Percentiles rank a stretch among this genome's conserved stretches.
phyloP scores from a whole-genome alignment of 2,797 vertebrate genomes.

The Chiloscyllium punctatum region DNA sequence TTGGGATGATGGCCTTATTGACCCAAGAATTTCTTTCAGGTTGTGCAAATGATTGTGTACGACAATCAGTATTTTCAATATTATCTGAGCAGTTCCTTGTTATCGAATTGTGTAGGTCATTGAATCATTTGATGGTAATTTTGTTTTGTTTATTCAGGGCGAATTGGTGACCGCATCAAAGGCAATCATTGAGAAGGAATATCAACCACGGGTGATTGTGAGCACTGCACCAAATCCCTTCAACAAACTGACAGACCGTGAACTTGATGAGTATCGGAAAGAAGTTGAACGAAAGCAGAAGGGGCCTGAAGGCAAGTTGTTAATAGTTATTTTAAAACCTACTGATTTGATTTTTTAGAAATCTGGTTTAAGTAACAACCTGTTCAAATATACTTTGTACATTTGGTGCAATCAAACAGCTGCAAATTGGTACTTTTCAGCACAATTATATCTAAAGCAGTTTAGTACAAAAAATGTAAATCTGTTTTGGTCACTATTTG shows the following conservation, averaged over 20 bases:
- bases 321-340: neutral
- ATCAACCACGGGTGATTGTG: slow-evolving; percentile 86
- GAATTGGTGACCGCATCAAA: slow-evolving; percentile 95
- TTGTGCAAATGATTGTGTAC: neutral
- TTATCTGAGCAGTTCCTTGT: slow-evolving; percentile 24
- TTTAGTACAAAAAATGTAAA: no score
- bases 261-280: slow-evolving; percentile 85
- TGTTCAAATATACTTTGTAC: neutral
- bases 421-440: neutral
- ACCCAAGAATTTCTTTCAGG: neutral
- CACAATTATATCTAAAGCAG: neutral
- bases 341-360: neutral
- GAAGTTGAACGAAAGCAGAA: slow-evolving; percentile 94
- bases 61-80: neutral
- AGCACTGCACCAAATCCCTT: slow-evolving; percentile 96
- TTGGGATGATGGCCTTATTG: neutral
- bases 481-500: no score
- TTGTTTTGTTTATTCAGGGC: slow-evolving; percentile 62
- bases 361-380: neutral
- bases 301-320: slow-evolving; percentile 70
- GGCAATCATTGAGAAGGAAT: slow-evolving; percentile 98
- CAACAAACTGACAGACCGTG: slow-evolving; percentile 84
- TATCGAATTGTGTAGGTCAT: neutral
- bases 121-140: slow-evolving; percentile 10
- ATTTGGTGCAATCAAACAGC: neutral